These are phyloP conservation scores for Rachycentron canadum DNA, from an alignment of 2,797 vertebrate species.

Conservation along the genomic window DNA sequence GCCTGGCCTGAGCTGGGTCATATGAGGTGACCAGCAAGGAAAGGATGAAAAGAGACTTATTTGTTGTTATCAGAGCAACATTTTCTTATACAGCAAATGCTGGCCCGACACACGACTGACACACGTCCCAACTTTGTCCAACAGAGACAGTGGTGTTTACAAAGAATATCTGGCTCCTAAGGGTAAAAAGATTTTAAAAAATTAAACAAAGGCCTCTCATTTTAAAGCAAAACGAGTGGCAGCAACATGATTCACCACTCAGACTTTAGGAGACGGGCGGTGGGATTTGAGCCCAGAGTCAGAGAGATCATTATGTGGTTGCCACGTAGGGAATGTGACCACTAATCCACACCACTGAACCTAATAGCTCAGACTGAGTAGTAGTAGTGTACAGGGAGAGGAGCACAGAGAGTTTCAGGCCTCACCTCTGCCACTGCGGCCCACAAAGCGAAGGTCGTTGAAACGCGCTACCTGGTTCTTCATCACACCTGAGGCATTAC, in stretches of 20 bases:
- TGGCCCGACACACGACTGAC: not conserved
- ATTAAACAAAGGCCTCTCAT: not conserved
- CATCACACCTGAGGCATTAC: conserved; percentile 98
- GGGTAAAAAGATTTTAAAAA: conserved; percentile 10
- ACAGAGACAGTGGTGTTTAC: not conserved
- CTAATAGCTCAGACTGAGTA: conserved; percentile 67
- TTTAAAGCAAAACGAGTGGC: conserved; percentile 18
- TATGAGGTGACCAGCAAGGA: conserved; percentile 56
- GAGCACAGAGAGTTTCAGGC: conserved; percentile 51
- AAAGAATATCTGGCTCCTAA: not conserved
- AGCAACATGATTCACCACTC: conserved; percentile 50
- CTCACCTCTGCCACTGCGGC: conserved; percentile 98
- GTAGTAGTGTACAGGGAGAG: conserved; percentile 5
- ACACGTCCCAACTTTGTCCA: not conserved
- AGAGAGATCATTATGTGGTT: conserved; percentile 78
- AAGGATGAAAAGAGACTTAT: too few relatives aligned
- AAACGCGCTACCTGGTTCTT: conserved; percentile 99
- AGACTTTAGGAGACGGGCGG: conserved; percentile 42
- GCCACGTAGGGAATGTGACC: conserved; percentile 74
- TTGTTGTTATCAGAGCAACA: conserved; percentile 7
- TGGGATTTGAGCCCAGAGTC: conserved; percentile 60
- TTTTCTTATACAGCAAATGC: not conserved
- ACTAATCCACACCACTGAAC: conserved; percentile 79
- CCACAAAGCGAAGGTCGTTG: conserved; percentile 98
- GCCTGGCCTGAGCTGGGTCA: conserved; percentile 52